These are phyloP conservation scores for Drosophila yooni DNA, from an alignment of 2,888 invertebrate genomes.

Conservation along the genomic window DNA sequence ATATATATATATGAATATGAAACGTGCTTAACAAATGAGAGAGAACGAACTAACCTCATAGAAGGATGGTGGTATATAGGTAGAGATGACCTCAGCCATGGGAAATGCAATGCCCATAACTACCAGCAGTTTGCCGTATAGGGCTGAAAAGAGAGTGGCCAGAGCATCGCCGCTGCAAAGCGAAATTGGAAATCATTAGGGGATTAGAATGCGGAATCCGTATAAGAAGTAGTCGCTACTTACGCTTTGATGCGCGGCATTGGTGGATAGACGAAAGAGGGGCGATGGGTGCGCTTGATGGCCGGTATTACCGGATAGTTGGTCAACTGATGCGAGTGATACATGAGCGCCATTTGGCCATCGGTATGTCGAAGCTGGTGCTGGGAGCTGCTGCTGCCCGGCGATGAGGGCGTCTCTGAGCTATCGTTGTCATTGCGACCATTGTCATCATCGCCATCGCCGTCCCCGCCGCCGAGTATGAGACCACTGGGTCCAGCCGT, in stretches of 20 bases:
- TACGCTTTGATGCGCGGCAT: constrained; percentile 85
- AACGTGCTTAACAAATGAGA: neutral
- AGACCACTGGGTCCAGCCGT: constrained; percentile 68
- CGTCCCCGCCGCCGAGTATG: constrained; percentile 72
- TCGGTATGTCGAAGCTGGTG: constrained; percentile 69
- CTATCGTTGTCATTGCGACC: constrained; percentile 71
- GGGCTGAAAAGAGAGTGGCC: constrained; percentile 94
- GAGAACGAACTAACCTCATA: constrained; percentile 89
- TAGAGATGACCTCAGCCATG: constrained; percentile 97
- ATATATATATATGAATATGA: neutral
- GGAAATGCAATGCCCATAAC: constrained; percentile 98
- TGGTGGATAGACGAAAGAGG: constrained; percentile 83
- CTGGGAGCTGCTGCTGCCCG: constrained; percentile 75
- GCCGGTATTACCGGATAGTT: constrained; percentile 84
- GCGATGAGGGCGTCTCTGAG: constrained; percentile 80
- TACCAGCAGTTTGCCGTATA: constrained; percentile 96
- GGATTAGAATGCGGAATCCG: neutral
- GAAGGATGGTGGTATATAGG: constrained; percentile 96
- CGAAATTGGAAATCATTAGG: neutral
- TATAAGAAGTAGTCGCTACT: constrained; percentile 58
- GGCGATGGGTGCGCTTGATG: constrained; percentile 84
- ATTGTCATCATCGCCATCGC: constrained; percentile 57
- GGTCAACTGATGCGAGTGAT: constrained; percentile 85
- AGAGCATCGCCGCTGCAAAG: constrained; percentile 91
- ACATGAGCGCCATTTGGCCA: constrained; percentile 84